Conservation (phyloP, 1,140 invertebrate species). For the Dryas iulia region DNA sequence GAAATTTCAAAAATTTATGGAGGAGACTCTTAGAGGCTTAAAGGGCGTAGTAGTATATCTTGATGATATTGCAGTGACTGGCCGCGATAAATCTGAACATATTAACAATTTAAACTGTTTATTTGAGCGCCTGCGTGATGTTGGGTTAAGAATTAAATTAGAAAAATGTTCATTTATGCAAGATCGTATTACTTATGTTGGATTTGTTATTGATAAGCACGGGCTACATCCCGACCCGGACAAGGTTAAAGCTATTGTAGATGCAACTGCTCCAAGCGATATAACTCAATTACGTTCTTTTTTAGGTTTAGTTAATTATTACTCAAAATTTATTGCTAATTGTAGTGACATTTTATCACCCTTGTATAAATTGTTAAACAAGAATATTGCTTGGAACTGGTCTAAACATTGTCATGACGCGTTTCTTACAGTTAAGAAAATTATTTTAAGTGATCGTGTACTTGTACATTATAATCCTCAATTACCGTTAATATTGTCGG, state of each 20-base stretch:
- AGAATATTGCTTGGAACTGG: constrained; percentile 35
- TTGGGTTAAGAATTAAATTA: constrained; percentile 30
- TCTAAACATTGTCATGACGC: no score
- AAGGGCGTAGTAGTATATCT: no score
- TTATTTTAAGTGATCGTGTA: constrained; percentile 21
- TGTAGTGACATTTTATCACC: constrained; percentile 34
- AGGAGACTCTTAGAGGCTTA: no score
- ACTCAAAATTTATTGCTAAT: constrained; percentile 40
- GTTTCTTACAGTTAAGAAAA: constrained; percentile 25
- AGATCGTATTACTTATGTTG: constrained; percentile 46
- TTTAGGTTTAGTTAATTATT: constrained; percentile 40
- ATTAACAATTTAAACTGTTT: no score
- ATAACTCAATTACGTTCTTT: constrained; percentile 45
- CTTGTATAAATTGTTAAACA: constrained; percentile 37
- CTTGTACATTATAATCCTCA: constrained; percentile 64
- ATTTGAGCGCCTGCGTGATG: no score
- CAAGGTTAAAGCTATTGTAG: constrained; percentile 56
- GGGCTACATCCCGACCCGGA: constrained; percentile 47
- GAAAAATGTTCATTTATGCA: constrained; percentile 40
- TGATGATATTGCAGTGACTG: no score
- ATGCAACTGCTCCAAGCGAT: constrained; percentile 50
- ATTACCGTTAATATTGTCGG: constrained; percentile 20
- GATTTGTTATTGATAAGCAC: constrained; percentile 52
- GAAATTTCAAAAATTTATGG: no score
- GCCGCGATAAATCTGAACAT: no score